A percentile compares a stretch with the other conserved stretches of the same genome.
phyloP scores from a whole-genome alignment of 2,797 vertebrate species.

The Linurgus olivaceus region DNA sequence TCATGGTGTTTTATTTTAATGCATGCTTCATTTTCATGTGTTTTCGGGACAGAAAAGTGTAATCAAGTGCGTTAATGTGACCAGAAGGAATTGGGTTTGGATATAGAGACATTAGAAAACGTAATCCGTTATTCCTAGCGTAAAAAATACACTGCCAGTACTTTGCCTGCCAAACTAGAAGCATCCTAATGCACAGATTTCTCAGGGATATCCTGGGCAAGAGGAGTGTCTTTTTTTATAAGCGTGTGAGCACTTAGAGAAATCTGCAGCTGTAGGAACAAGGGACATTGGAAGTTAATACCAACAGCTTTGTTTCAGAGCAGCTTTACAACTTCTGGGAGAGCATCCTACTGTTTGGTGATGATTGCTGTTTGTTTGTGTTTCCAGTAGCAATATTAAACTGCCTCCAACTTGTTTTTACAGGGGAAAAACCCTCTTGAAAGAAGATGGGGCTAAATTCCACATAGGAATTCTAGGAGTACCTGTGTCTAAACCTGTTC shows the following conservation, averaged over 20 bases:
- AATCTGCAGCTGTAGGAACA: not conserved
- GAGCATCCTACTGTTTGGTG: not conserved
- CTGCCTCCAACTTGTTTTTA: slow-evolving; percentile 18
- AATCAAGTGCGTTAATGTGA: fast-evolving
- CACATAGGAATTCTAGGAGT: not conserved
- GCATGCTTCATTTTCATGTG: fast-evolving
- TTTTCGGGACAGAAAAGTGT: not conserved
- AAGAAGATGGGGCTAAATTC: slow-evolving; percentile 9
- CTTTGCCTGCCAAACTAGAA: not conserved
- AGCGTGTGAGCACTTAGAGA: fast-evolving
- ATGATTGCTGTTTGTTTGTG: not conserved
- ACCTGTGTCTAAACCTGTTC: not conserved
- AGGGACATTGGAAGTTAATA: not conserved
- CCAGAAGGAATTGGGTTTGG: not conserved
- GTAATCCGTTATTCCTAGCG: not conserved
- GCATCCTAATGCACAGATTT: fast-evolving
- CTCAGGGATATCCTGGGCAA: not conserved
- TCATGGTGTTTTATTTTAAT: not conserved
- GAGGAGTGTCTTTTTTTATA: not conserved
- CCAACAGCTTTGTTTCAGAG: not conserved
- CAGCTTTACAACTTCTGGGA: not conserved
- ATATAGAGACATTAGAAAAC: not conserved
- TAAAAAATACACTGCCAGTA: fast-evolving
- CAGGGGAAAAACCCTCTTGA: not conserved
- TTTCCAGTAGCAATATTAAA: not conserved